A percentile compares a stretch with the other conserved stretches of the same genome.
phyloP scores from a whole-genome alignment of 2,888 invertebrate genomes.

The Amaurobius ferox region DNA sequence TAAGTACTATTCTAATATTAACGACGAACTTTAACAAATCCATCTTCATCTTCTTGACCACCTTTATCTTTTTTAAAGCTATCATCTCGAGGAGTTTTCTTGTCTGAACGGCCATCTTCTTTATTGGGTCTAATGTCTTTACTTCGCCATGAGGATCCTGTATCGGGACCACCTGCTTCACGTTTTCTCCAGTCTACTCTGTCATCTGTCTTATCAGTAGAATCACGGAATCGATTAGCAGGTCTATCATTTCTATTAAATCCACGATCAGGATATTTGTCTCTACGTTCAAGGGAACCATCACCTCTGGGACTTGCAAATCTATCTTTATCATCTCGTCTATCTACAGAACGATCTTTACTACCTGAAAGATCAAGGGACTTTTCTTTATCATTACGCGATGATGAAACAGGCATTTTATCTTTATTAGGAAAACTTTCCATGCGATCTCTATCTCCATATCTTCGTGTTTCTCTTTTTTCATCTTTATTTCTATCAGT shows the following conservation, averaged over 20 bases:
- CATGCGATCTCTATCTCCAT: constrained; percentile 18
- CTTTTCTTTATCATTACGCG: constrained; percentile 26
- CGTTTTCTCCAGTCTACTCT: constrained; percentile 26
- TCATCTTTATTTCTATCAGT: constrained; percentile 36
- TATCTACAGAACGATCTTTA: not conserved
- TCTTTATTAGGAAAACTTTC: not conserved
- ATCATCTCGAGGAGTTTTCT: constrained; percentile 22
- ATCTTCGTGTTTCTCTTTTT: constrained; percentile 22
- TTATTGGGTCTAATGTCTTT: not conserved
- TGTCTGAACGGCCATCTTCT: constrained; percentile 38
- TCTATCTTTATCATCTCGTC: constrained; percentile 12
- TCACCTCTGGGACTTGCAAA: not conserved
- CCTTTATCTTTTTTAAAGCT: constrained; percentile 14
- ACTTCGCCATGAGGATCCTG: constrained; percentile 38
- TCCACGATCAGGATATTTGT: constrained; percentile 9
- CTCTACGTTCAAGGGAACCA: not conserved
- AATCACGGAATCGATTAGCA: not conserved
- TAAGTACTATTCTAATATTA: too few relatives aligned
- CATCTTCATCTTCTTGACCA: constrained; percentile 46
- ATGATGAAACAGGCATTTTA: not conserved
- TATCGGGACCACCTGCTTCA: not conserved
- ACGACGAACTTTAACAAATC: constrained; percentile 50
- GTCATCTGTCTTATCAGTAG: constrained; percentile 18
- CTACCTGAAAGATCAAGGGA: not conserved
- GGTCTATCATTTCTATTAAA: not conserved